Evolutionary conservation across 2,113 vertebrate genomes (phyloP).

Genomic region (Phoxinus phoxinus): DNA sequence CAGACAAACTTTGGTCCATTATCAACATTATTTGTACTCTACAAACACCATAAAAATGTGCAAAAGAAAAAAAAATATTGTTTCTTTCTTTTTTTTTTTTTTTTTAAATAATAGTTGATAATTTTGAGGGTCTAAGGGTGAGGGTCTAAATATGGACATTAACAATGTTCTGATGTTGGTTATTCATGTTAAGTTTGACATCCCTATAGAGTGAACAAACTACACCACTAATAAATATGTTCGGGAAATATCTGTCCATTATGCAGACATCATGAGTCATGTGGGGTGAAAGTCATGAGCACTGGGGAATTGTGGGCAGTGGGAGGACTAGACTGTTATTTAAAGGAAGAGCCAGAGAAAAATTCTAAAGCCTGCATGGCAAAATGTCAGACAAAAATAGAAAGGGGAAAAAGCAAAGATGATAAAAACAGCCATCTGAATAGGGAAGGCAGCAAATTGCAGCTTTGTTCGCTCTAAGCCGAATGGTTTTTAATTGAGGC

Average conservation of each 20-base stretch:
- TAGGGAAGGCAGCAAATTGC: constrained; percentile 38
- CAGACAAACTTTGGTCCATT: constrained; percentile 70
- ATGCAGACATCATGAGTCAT: not conserved
- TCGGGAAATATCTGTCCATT: not conserved
- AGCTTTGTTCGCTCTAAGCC: constrained; percentile 21
- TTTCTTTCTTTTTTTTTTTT: no score
- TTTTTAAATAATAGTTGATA: not conserved
- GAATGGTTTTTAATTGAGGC: constrained; percentile 49
- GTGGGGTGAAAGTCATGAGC: constrained; percentile 39
- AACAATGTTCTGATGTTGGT: not conserved
- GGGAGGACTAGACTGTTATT: constrained; percentile 49
- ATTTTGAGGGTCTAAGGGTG: not conserved
- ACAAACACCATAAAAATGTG: constrained; percentile 40
- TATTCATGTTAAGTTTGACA: constrained; percentile 13
- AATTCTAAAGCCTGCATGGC: constrained; percentile 55
- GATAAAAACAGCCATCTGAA: constrained; percentile 68
- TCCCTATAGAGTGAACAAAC: not conserved
- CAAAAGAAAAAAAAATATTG: not conserved
- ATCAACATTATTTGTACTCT: constrained; percentile 54
- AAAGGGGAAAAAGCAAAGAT: constrained; percentile 56
- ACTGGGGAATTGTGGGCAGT: constrained; percentile 46
- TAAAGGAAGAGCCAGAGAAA: constrained; percentile 52
- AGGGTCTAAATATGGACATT: not conserved
- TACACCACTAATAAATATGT: not conserved
- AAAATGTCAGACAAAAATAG: constrained; percentile 61